Conservation (phyloP, 2,888 invertebrate species). For the Chloroclystis v-ata region DNA sequence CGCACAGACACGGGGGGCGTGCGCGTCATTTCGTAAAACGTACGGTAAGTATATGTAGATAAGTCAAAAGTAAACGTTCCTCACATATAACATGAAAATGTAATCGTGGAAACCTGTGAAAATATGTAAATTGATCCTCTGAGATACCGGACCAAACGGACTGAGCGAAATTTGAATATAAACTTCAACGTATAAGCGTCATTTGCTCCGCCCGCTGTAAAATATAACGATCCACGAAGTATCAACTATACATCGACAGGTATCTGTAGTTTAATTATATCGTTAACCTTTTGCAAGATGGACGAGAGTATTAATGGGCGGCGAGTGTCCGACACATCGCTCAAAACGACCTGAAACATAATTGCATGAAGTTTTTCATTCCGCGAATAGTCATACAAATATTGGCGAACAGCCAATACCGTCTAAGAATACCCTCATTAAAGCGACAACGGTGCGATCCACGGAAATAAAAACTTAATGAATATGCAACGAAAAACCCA, state of each 20-base stretch:
- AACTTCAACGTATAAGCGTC: constrained; percentile 67
- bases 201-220: constrained; percentile 74
- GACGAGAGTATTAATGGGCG: constrained; percentile 11
- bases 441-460: constrained; percentile 25
- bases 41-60: constrained; percentile 4
- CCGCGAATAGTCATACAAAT: constrained; percentile 26
- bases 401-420: constrained; percentile 26
- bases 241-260: constrained; percentile 68
- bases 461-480: constrained; percentile 26
- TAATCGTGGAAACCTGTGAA: constrained; percentile 73
- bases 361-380: constrained; percentile 20
- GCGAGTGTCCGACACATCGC: constrained; percentile 14
- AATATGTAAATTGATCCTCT: constrained; percentile 77
- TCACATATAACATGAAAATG: constrained; percentile 57
- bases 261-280: constrained; percentile 40
- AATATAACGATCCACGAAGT: constrained; percentile 74
- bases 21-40: constrained; percentile 7
- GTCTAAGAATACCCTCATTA: constrained; percentile 28
- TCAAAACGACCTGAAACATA: constrained; percentile 16
- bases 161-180: constrained; percentile 75
- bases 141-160: constrained; percentile 73
- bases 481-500: constrained; percentile 50
- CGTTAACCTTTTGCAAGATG: constrained; percentile 38
- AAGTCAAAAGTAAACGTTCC: constrained; percentile 23
- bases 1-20: not conserved